Evolutionary conservation across 2,113 vertebrate genomes (phyloP), one percentile per base, ranked within the genome.

Genomic region (Toxotes jaculatrix): DNA sequence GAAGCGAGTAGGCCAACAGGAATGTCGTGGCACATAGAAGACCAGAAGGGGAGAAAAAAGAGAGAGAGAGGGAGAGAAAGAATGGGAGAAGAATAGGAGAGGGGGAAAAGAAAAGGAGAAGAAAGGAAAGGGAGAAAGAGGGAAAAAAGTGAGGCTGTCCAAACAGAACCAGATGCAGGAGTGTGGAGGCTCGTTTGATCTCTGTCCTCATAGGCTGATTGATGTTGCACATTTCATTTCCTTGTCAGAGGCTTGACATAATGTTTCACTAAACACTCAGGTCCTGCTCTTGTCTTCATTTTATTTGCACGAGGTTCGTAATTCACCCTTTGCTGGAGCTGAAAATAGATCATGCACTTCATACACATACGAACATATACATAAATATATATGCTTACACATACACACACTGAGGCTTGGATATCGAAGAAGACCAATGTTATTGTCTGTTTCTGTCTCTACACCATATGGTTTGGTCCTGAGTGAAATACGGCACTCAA

Each of bases 211-310:
- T 91, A 77, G 93, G 89, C 89, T 95, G 95, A 96, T 93, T 88
- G 94, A 95, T 93, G 95, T 93, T 92, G 95, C 91, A 90, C 87
- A 66, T 89, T 92, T 96, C 94, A 91, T 94, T 96, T 92, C 93
- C 95, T 94, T 92, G 90, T 94, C 95, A 90, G 82, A 89, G 87
- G 91, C 91, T 87, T 96, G 95, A 96, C 95, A 94, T 94, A 93
- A 94, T 82, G 93, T 93, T 90, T 94, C 93, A 78, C 94, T 95
- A 95, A 94, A 96, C 93, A 91, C 93, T 93, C 89, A 82, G 85
- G 79, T 85, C 86, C 86, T 53, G 76, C 90, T 88, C 79, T 92
- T 85, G 69, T 90, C 90, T 92, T 88, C 77, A 80, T 86, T 91
- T 83, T 83, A 75, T 85, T 92, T 92, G 86, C 87, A 82, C 45